These are phyloP conservation scores for Petrolisthes manimaculis DNA, from an alignment of 2,888 invertebrate genomes.

Conservation along the genomic window DNA sequence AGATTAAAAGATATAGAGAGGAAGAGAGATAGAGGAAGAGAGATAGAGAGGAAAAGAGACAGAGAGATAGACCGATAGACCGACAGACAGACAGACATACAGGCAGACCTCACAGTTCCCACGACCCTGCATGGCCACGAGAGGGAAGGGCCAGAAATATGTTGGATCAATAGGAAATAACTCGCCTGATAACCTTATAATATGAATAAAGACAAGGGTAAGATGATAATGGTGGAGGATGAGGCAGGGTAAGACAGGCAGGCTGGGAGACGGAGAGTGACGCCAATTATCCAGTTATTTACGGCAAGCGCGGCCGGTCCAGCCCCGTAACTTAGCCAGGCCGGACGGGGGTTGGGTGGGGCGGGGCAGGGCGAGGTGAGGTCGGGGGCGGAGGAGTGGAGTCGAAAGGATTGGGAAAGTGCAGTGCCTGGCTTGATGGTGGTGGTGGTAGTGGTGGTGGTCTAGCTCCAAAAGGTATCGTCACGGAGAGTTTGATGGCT, in stretches of 20 bases:
- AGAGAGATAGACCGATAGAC: no score
- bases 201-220: background rate
- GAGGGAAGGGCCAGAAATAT: background rate
- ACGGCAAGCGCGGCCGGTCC: background rate
- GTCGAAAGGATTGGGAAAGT: background rate
- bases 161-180: background rate
- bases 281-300: conserved; percentile 43
- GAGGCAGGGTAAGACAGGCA: conserved; percentile 6
- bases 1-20: background rate
- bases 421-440: no score
- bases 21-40: conserved; percentile 16
- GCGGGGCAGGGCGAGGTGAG: background rate
- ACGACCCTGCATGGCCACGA: background rate
- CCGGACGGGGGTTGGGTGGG: background rate
- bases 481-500: no score
- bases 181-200: background rate
- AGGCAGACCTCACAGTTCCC: background rate
- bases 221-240: background rate
- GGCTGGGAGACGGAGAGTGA: conserved; percentile 34
- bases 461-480: no score
- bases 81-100: no score
- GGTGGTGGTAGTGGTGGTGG: no score
- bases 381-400: background rate
- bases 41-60: background rate
- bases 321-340: background rate